Evolutionary conservation across 2,888 invertebrate species (phyloP).

Genomic region (Microplitis deprimator): DNA sequence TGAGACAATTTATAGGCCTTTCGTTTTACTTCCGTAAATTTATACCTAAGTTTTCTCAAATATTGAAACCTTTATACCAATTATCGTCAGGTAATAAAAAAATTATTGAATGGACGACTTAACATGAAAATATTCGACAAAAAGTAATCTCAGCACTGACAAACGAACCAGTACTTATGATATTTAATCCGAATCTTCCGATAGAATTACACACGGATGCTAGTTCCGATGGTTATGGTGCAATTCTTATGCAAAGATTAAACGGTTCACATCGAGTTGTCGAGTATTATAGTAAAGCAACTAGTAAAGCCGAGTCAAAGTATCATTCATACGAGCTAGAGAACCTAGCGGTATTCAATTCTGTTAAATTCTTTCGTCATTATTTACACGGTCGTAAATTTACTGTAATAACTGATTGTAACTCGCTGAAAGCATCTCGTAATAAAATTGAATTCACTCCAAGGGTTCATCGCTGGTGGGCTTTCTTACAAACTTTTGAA

Average conservation of each 20-base stretch:
- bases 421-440: background rate
- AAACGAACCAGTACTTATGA: slow-evolving; percentile 34
- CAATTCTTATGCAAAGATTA: slow-evolving; percentile 31
- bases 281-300: slow-evolving; percentile 32
- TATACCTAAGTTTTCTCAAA: slow-evolving; percentile 16
- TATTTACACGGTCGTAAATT: slow-evolving; percentile 40
- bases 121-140: slow-evolving; percentile 36
- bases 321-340: slow-evolving; percentile 39
- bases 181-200: slow-evolving; percentile 35
- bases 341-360: slow-evolving; percentile 40
- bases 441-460: slow-evolving; percentile 30
- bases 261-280: slow-evolving; percentile 27
- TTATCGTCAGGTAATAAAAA: slow-evolving; percentile 34
- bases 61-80: slow-evolving; percentile 42
- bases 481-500: slow-evolving; percentile 34
- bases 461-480: slow-evolving; percentile 41
- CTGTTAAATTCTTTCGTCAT: slow-evolving; percentile 30
- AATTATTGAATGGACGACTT: slow-evolving; percentile 37
- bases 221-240: slow-evolving; percentile 35
- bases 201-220: slow-evolving; percentile 37
- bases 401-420: too few relatives aligned
- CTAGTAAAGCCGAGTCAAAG: slow-evolving; percentile 26
- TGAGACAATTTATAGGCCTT: too few relatives aligned
- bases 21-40: slow-evolving; percentile 49
- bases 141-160: slow-evolving; percentile 39